Base-by-base conservation (phyloP, 2,888 invertebrate species). In the Heliconius aoede region DNA sequence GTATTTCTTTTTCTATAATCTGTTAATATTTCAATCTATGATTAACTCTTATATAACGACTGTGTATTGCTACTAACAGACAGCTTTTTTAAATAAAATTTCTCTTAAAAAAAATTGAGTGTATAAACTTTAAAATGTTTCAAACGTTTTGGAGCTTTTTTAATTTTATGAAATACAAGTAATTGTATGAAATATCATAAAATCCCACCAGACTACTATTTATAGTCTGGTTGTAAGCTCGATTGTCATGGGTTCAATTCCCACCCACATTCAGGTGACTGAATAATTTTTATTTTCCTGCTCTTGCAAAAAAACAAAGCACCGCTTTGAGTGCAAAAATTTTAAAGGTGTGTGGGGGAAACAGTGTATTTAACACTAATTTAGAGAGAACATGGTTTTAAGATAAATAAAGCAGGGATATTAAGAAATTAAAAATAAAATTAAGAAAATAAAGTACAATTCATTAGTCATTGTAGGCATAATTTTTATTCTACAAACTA, bases 1-100 rank as follows among this genome's bases (percentile, higher is more conserved):
- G 78, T 77, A 78, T 55, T 71, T 80, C 76, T 76, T 81, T 80
- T 72, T 55, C 55, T 55, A 76, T 80, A 74, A 77, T 78, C 64
- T 73, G 28, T 69, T 77, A 58, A 73, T 74, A 61, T 73, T 64
- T 76, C 51, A 28, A 40, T 73, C 61, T 68, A 74, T 72, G 21
- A 72, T 65, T 69, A 74, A 77, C 77, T 62, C 36, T 65, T 65
- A 13, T 36, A 36, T 64, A 64, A 46, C n/a, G 46, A 46, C 46
- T 62, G 60, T 74, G 61, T 79, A 60, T 65, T 28, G 72, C 72
- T 77, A 61, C 72, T 78, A 72, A 72, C 61, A 72, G 5, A 55
- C 36, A 36, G 72, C 72, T 72, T 75, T 61, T 26, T 51, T 68
- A 21, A 68, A 68, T 69, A 69, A 69, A 15, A 32, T 30, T 55